Conservation (phyloP, 2,113 vertebrate genomes). For the Varanus salvator region DNA sequence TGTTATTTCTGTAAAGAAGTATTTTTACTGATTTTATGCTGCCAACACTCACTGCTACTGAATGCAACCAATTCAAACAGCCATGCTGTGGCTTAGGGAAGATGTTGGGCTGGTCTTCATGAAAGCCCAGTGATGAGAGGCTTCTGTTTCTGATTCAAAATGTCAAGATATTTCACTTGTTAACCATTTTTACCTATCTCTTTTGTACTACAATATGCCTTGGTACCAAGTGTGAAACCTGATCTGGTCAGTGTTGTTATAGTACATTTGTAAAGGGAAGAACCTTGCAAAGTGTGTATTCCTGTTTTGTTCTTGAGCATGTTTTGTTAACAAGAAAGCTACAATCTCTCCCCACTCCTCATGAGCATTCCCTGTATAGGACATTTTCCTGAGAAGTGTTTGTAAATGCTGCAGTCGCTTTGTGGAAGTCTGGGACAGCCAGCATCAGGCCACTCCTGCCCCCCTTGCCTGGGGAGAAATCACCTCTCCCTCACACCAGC, state of each 20-base stretch:
- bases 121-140: background rate
- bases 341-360: background rate
- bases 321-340: background rate
- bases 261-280: background rate
- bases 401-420: background rate
- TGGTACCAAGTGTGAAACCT: background rate
- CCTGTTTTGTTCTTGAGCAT: background rate
- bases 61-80: background rate
- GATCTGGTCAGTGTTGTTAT: background rate
- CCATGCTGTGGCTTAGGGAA: background rate
- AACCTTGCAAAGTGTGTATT: background rate
- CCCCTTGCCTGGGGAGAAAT: no score
- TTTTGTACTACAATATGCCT: slow-evolving; percentile 5
- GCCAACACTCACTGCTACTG: background rate
- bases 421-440: background rate
- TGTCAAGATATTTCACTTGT: background rate
- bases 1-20: background rate
- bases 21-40: background rate
- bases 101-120: background rate
- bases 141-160: background rate
- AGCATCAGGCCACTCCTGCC: no score
- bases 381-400: background rate
- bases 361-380: background rate
- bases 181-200: background rate
- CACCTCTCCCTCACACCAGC: no score